Evolutionary conservation across 2,888 invertebrate species (phyloP).

Genomic region (Pristionchus japonicus): DNA sequence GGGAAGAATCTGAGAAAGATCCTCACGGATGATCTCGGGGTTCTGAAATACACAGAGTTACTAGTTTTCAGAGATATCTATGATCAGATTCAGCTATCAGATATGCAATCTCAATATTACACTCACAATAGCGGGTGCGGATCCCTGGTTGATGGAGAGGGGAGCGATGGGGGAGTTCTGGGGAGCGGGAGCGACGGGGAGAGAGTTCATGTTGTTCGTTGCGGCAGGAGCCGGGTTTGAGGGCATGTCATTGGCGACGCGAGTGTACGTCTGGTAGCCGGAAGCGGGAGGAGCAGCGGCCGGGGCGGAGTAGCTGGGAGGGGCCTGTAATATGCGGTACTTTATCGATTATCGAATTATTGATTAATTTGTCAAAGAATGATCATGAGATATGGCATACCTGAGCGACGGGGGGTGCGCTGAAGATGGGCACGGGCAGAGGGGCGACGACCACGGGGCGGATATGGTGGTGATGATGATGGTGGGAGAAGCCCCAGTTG

Average conservation of each 20-base stretch:
- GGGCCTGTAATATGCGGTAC: background rate
- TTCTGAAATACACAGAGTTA: background rate
- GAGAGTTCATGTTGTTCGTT: background rate
- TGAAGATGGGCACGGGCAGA: background rate
- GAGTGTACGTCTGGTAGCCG: slow-evolving; percentile 34
- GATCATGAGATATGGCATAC: background rate
- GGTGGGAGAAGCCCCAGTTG: background rate
- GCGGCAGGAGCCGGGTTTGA: background rate
- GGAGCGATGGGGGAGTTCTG: background rate
- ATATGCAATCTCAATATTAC: background rate
- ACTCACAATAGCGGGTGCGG: background rate
- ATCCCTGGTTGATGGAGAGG: background rate
- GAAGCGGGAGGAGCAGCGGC: slow-evolving; percentile 27
- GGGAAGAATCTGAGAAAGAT: background rate
- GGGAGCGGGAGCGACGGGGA: background rate
- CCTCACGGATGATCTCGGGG: background rate
- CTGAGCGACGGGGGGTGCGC: background rate
- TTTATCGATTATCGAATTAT: too few species aligned
- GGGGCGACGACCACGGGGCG: slow-evolving; percentile 4
- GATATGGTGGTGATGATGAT: background rate
- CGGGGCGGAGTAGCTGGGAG: slow-evolving; percentile 5
- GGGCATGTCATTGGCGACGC: background rate
- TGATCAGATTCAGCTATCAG: too few species aligned
- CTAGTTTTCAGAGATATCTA: too few species aligned
- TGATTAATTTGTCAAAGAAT: too few species aligned